Base-by-base conservation (phyloP, 1,140 invertebrate genomes). In the Drosophila bocqueti region DNA sequence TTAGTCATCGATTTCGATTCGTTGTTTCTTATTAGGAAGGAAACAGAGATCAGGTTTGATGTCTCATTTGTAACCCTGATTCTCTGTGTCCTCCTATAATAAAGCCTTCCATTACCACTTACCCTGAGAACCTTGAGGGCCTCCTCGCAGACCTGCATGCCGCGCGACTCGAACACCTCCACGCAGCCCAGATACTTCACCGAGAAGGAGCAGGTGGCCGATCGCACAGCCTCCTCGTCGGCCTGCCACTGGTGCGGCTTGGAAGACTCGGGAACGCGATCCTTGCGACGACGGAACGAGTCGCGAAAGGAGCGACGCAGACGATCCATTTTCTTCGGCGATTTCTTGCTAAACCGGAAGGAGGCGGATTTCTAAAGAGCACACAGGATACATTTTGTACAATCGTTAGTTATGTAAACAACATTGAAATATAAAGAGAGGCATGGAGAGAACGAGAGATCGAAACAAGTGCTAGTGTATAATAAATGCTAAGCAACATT, bases 141-240 rank as follows among this genome's bases (percentile, higher is more conserved):
- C 93, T 99, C 98, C 94, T 99, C 99, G 94, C 99, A 99, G 42
- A 99, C 98, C 94, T 99, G 97, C 98, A 99, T 99, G 21, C 99
- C 99, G 89, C 99, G 95, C 0, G 98, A 99, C 94, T 99, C 99
- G 93, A 98, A 99, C 4, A 99, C 99, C 94, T 99, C 99, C 2
- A 99, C 98, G 94, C 98, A 99, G 75, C 99, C 99, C 85, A 99
- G 94, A 95, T 99, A 99, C 96, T 99, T 99, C 73, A 99, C 99
- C 83, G 97, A 96, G 94, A 99, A 99, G 90, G 96, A 97, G 94
- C 99, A 99, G 29, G 97, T 99, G 82, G 98, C 98, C 18, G 97
- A 96, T 43, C 98, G 94, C 3, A 99, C 99, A 54, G 98, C 97
- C 47, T 96, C 96, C 93, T 99, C 99, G 93, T 99, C 99, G n/a